These are phyloP conservation scores for Embidobia sp. DNA, from an alignment of 2,888 invertebrate species.

Conservation along the genomic window DNA sequence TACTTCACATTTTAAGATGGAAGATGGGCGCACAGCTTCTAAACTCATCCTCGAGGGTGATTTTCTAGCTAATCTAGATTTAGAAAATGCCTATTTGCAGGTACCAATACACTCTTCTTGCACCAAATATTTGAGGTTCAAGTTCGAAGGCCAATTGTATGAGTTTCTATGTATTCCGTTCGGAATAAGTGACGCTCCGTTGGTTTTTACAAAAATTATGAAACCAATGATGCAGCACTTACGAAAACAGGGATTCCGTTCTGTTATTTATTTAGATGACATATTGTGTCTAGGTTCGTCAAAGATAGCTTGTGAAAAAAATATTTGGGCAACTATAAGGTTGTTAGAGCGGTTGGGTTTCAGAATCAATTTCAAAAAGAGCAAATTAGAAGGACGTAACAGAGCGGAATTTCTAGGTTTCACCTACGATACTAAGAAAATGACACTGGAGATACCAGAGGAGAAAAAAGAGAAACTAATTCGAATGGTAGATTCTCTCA, in stretches of 20 bases:
- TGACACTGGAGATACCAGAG: slow-evolving; percentile 8
- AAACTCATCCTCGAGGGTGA: not conserved
- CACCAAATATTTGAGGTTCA: slow-evolving; percentile 1
- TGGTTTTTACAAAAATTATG: slow-evolving; percentile 9
- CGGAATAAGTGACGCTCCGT: not conserved
- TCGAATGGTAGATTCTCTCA: not conserved
- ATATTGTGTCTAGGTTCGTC: not conserved
- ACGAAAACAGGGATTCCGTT: slow-evolving; percentile 5
- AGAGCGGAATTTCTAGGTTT: slow-evolving; percentile 20
- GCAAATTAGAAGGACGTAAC: not conserved
- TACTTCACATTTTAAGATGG: slow-evolving; percentile 10
- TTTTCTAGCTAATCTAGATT: not conserved
- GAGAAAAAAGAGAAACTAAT: not conserved
- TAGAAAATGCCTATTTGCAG: slow-evolving; percentile 7
- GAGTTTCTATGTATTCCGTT: slow-evolving; percentile 7
- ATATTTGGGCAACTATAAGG: not conserved
- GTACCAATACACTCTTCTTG: not conserved
- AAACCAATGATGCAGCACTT: not conserved
- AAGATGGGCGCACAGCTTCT: slow-evolving; percentile 2
- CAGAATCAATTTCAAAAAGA: slow-evolving; percentile 9
- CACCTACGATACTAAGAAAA: slow-evolving; percentile 3
- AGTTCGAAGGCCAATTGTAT: not conserved
- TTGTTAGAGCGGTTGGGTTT: slow-evolving; percentile 18
- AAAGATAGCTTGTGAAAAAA: not conserved
- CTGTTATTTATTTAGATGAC: slow-evolving; percentile 11